A percentile compares a stretch with the other conserved stretches of the same genome.
These are phyloP conservation scores for Psittacula derbiana DNA, from an alignment of 2,797 vertebrate genomes.

Conservation along the genomic window DNA sequence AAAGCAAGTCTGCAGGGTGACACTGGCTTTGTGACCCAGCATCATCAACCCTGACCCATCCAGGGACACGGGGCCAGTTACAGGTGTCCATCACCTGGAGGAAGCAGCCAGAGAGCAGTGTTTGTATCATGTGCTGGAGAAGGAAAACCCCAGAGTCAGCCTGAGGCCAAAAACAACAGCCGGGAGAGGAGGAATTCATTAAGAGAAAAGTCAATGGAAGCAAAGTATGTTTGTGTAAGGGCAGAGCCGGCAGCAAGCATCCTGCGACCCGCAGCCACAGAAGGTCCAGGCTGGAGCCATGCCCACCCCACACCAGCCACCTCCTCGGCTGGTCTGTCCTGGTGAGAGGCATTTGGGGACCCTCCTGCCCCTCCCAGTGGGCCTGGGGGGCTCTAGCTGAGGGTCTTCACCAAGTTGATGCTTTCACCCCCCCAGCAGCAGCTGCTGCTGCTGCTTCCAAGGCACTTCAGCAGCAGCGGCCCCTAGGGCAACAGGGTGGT, in stretches of 20 bases:
- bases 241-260: not conserved
- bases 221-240: slow-evolving; percentile 43
- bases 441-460: not conserved
- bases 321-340: not conserved
- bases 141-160: slow-evolving; percentile 50
- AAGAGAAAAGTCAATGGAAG: slow-evolving; percentile 42
- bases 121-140: slow-evolving; percentile 21
- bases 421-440: not conserved
- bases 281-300: not conserved
- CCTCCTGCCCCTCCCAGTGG: not conserved
- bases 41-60: not conserved
- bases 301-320: not conserved
- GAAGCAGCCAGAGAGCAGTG: not conserved
- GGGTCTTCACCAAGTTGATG: not conserved
- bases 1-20: not conserved
- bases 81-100: slow-evolving; percentile 58
- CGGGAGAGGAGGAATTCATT: slow-evolving; percentile 54
- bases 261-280: not conserved
- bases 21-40: not conserved
- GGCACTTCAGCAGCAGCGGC: not conserved
- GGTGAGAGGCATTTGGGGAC: accelerated
- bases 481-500: not conserved
- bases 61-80: not conserved
- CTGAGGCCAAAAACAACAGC: slow-evolving; percentile 58
- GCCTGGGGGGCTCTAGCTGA: not conserved